These are phyloP conservation scores for Listronotus bonariensis DNA, from an alignment of 1,140 invertebrate genomes.

Conservation along the genomic window DNA sequence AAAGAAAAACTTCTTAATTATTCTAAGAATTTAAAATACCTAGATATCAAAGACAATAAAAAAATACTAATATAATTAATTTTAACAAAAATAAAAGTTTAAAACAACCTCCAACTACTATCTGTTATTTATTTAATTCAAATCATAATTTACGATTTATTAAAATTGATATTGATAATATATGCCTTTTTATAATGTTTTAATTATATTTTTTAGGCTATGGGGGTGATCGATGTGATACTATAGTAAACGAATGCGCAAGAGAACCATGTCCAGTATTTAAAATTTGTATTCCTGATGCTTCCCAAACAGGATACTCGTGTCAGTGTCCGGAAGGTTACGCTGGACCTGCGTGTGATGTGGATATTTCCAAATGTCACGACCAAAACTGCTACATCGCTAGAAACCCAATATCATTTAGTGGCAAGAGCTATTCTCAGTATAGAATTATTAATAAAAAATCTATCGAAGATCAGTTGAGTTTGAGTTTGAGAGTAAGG, in stretches of 20 bases:
- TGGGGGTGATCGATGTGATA: constrained; percentile 72
- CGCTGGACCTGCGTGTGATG: constrained; percentile 69
- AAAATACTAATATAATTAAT: too few relatives aligned
- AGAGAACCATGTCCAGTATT: constrained; percentile 72
- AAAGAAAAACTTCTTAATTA: too few relatives aligned
- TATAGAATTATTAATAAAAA: constrained; percentile 76
- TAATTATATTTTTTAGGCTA: constrained; percentile 57
- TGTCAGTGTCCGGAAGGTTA: constrained; percentile 79
- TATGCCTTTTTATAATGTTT: too few relatives aligned
- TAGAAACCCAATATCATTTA: constrained; percentile 77
- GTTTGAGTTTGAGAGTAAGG: constrained; percentile 77
- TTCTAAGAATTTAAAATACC: too few relatives aligned
- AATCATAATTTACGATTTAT: too few relatives aligned
- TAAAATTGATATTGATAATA: too few relatives aligned
- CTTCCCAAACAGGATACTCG: constrained; percentile 70
- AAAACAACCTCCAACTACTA: too few relatives aligned
- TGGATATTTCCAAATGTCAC: constrained; percentile 68
- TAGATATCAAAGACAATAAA: too few relatives aligned
- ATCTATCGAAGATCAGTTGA: constrained; percentile 79
- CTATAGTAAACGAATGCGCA: constrained; percentile 77
- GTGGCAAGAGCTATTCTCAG: constrained; percentile 82
- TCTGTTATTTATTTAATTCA: too few relatives aligned
- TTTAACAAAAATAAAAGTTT: too few relatives aligned
- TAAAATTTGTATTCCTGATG: constrained; percentile 76
- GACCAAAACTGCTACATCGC: constrained; percentile 70